Evolutionary conservation across 1,140 invertebrate genomes (phyloP).

Genomic region (Cryptotermes secundus): DNA sequence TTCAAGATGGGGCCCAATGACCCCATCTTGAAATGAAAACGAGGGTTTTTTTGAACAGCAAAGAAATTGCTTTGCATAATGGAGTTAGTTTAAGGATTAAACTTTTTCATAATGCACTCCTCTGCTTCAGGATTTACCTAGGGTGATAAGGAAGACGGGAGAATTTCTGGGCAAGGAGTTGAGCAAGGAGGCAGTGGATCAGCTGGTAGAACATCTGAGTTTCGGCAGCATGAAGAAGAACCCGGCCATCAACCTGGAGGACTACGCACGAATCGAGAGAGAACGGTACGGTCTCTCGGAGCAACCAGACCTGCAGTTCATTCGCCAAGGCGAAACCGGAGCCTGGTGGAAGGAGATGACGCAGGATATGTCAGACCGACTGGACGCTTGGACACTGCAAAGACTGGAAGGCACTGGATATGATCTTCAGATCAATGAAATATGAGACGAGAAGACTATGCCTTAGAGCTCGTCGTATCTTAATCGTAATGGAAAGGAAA

Average conservation of each 20-base stretch:
- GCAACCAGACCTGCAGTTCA: not conserved
- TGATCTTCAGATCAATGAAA: not conserved
- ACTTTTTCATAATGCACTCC: too few species aligned
- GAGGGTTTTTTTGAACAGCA: too few species aligned
- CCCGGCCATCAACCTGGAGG: not conserved
- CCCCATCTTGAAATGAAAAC: too few species aligned
- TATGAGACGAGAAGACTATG: not conserved
- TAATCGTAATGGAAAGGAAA: not conserved
- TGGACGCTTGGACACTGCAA: slow-evolving; percentile 23
- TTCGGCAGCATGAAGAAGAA: slow-evolving; percentile 70
- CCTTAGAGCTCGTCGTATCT: not conserved
- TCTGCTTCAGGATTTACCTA: slow-evolving; percentile 54
- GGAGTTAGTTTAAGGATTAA: too few species aligned
- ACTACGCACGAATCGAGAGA: slow-evolving; percentile 37
- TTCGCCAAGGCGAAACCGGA: slow-evolving; percentile 7
- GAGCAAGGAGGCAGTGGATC: slow-evolving; percentile 51
- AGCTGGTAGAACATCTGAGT: slow-evolving; percentile 59
- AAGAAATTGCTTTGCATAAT: too few species aligned
- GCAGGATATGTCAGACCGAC: not conserved
- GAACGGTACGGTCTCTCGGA: not conserved
- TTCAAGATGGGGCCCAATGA: too few species aligned
- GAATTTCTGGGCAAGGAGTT: slow-evolving; percentile 58
- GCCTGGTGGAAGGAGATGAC: slow-evolving; percentile 28
- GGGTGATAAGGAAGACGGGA: slow-evolving; percentile 58
- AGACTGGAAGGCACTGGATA: slow-evolving; percentile 17